Evolutionary conservation across 2,888 invertebrate genomes (phyloP).

Genomic region (Cristatella mucedo): DNA sequence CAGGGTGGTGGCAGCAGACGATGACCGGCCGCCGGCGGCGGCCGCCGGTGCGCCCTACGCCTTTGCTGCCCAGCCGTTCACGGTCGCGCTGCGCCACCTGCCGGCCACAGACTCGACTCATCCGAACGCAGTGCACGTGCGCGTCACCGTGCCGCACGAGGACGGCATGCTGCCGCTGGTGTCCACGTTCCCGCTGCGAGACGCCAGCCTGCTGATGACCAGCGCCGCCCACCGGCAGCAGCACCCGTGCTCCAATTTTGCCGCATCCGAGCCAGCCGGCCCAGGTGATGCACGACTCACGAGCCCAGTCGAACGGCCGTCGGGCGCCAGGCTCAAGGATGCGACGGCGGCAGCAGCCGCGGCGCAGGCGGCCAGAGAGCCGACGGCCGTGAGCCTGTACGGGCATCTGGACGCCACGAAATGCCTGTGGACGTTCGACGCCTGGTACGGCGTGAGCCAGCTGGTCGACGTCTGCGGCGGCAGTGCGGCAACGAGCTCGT

Average conservation of each 20-base stretch:
- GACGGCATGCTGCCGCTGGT: slow-evolving; percentile 40
- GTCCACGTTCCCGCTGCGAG: slow-evolving; percentile 37
- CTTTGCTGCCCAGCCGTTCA: slow-evolving; percentile 35
- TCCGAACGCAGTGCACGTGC: slow-evolving; percentile 36
- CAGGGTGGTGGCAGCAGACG: too few species aligned
- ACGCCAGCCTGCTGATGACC: slow-evolving; percentile 34
- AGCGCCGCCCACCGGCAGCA: slow-evolving; percentile 35
- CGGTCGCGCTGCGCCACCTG: slow-evolving; percentile 32
- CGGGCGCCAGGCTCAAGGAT: slow-evolving; percentile 20
- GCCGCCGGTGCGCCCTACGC: too few species aligned
- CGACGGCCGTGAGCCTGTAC: slow-evolving; percentile 32
- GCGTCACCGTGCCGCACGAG: slow-evolving; percentile 36
- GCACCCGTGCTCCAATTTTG: slow-evolving; percentile 38
- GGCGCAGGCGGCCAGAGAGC: not conserved
- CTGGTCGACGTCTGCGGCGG: slow-evolving; percentile 39
- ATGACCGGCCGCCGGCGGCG: too few species aligned
- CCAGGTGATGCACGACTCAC: slow-evolving; percentile 12
- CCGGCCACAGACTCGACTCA: slow-evolving; percentile 23
- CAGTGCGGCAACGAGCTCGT: slow-evolving; percentile 34
- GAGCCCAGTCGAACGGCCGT: not conserved
- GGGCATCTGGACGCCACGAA: slow-evolving; percentile 35
- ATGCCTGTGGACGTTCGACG: slow-evolving; percentile 39
- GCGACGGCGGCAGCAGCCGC: slow-evolving; percentile 14
- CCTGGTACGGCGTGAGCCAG: slow-evolving; percentile 39
- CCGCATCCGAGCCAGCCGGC: slow-evolving; percentile 17